phyloP scores from a whole-genome alignment of 2,797 vertebrate genomes.

The Sebastes aleutianus region DNA sequence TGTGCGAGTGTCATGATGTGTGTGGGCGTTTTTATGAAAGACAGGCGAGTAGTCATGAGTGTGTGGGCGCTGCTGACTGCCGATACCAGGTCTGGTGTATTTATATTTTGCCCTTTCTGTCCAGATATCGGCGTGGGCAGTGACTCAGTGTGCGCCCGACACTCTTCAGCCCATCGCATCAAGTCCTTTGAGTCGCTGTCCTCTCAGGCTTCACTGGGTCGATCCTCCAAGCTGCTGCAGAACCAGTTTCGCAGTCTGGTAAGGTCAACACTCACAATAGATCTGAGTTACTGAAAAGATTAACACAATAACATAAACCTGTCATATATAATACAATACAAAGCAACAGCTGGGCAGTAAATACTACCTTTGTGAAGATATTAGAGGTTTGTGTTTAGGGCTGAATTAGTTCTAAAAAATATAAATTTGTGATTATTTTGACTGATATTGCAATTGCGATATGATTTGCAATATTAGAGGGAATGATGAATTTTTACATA shows the following conservation, averaged over 20 bases:
- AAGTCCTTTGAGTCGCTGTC: constrained; percentile 97
- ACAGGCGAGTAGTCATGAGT: constrained; percentile 4
- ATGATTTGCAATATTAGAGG: no score
- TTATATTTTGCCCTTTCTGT: constrained; percentile 37
- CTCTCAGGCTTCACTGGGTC: constrained; percentile 88
- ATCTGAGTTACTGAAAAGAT: background rate
- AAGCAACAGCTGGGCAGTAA: background rate
- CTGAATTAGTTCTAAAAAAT: no score
- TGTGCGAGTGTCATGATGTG: background rate
- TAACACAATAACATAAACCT: background rate
- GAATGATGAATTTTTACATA: no score
- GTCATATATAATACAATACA: background rate
- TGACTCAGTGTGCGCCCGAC: constrained; percentile 92
- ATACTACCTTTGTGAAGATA: no score
- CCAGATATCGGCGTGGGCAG: constrained; percentile 94
- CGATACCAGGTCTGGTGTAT: constrained; percentile 45
- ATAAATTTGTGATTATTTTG: no score
- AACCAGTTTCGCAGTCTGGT: constrained; percentile 98
- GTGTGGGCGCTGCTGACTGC: constrained; percentile 27
- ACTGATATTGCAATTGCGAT: no score
- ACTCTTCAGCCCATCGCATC: constrained; percentile 92
- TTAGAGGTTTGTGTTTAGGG: no score
- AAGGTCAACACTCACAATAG: constrained; percentile 49
- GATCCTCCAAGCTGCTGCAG: constrained; percentile 92
- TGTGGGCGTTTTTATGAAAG: constrained; percentile 35